Base-by-base conservation (phyloP, 2,888 invertebrate genomes). In the Andricus quercusramuli region DNA sequence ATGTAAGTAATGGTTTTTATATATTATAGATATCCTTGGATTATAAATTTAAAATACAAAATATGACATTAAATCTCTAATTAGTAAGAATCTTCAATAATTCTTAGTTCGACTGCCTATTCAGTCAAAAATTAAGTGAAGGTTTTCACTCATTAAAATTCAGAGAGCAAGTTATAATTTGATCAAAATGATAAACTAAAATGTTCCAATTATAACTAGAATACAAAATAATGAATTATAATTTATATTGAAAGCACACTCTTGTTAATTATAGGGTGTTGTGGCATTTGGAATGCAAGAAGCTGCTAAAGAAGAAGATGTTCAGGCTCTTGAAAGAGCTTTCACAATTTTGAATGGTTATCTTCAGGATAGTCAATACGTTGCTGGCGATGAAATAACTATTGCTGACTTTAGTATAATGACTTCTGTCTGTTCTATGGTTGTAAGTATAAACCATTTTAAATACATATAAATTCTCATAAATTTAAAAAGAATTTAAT, bases 1-100 rank as follows among this genome's bases (percentile, higher is more conserved):
- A 96, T 89, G 96, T 96, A 92, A 94, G 96, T 94, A 65, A 25
- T 17, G 11, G 4, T 25, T 15, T 15, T 25, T 62, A 62, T 47
- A 15, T 15, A 47, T 15, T 47, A 17, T 47, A 62, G 3, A 13
- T 25, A 62, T 62, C 25, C 25, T 62, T 62, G 6, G 13, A 51
- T n/a, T 4, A 20, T 51, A n/a, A 51, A n/a, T 1, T 51, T n/a
- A 51, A n/a, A 51, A 9, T 9, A 56, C n/a, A 9, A 9, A n/a
- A 9, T 56, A 9, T 1, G 9, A 56, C n/a, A 56, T 15, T 22
- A 22, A 62, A 1, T 47, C 17, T 17, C 47, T 15, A 44, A 44
- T 44, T 13, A n/a, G n/a, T n/a, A n/a, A n/a, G n/a, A n/a, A n/a
- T n/a, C n/a, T n/a, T n/a, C n/a, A n/a, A n/a, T n/a, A n/a, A n/a